Base-by-base conservation (phyloP, 92 coral and sea anemone species). In the Paragorgia papillata region DNA sequence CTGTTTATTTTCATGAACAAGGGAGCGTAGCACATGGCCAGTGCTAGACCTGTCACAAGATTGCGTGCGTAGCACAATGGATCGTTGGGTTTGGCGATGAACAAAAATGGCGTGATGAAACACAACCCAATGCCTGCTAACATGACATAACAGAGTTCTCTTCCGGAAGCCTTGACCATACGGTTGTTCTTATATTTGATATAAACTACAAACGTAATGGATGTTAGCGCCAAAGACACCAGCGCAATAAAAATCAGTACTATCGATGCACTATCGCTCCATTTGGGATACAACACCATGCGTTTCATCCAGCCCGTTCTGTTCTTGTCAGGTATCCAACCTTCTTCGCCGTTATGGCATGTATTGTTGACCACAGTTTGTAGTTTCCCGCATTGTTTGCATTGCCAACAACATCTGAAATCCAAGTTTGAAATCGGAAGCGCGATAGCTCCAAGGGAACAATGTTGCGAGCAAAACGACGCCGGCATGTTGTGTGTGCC, bases 141-240 rank as follows among this genome's bases (percentile, higher is more conserved):
- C 9, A 70, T 70, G 9, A 70, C 77, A 28, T 46, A 70, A 32
- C 77, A 50, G 3, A 94, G 91, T 62, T 94, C 98, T 58, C 80
- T 85, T 31, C 95, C 95, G 2, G 98, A 88, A 17, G 98, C 98
- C 69, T 94, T 94, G 12, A 91, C 80, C 0, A 94, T 90, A 29
- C 90, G 84, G 76, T 94, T 84, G 8, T 83, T 56, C 25, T 75
- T 74, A 37, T 86, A 54, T 35, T 26, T 79, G 3, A 84, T 30
- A 44, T 81, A 92, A 35, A 84, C 73, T 34, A 55, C 73, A n/a
- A 84, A 91, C 56, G 90, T 86, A 20, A 69, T 21, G 0, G 70
- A 18, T 4, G 88, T 85, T 26, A 76, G 73, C 6, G 84, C 62
- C 6, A 88, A 20, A n/a, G 89, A 92, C n/a, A 86, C 6, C 33